Base-by-base conservation (phyloP, 1,140 invertebrate genomes). In the Galendromus occidentalis region DNA sequence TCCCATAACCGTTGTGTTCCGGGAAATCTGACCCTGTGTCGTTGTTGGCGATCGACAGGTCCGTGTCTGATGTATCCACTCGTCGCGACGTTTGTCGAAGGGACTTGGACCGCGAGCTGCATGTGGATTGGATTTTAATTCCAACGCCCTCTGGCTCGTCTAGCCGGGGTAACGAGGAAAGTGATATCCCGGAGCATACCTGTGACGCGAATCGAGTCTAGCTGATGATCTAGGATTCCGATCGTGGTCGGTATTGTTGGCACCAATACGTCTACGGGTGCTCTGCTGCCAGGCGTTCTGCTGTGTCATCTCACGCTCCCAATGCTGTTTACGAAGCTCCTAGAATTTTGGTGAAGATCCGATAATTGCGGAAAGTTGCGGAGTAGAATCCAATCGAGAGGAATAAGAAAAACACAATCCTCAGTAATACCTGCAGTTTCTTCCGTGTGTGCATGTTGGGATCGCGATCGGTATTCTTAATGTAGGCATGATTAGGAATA, bases 301-400 rank as follows among this genome's bases (percentile, higher is more conserved):
- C 9, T 59, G 51, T 14, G 14, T 59, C 51, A 59, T 59, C 22
- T 59, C 51, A 14, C 51, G 51, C 22, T 59, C 51, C 51, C 51
- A 59, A 22, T 59, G 51, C 51, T 59, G 51, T 33, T 59, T 59
- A 22, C 51, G 51, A 20, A 59, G 33, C 20, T 59, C 51, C 51
- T 59, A 22, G 2, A 6, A 39, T 39, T 39, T 39, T 39, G 4
- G 33, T n/a, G n/a, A n/a, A n/a, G n/a, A n/a, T n/a, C n/a, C n/a
- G n/a, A n/a, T n/a, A n/a, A n/a, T n/a, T n/a, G n/a, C n/a, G n/a
- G n/a, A n/a, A n/a, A n/a, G n/a, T n/a, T n/a, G n/a, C n/a, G n/a
- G n/a, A n/a, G n/a, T n/a, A n/a, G n/a, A n/a, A n/a, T n/a, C n/a
- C n/a, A n/a, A n/a, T n/a, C n/a, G n/a, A n/a, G n/a, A n/a, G n/a